Evolutionary conservation across 1,140 invertebrate genomes (phyloP).

Genomic region (Hypothenemus hampei): DNA sequence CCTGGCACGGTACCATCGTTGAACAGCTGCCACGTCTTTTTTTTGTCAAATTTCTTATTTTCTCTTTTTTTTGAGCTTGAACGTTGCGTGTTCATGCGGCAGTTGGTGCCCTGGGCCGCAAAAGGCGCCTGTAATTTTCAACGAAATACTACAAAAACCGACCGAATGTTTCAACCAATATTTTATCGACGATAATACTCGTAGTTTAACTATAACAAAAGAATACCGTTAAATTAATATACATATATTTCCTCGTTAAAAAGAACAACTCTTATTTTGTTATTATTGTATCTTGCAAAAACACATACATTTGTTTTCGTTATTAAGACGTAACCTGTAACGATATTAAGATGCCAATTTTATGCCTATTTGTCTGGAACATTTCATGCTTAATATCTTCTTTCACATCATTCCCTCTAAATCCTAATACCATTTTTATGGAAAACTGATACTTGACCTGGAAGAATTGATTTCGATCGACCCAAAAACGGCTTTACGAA

Average conservation of each 20-base stretch:
- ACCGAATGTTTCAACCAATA: too few relatives aligned
- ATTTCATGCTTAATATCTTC: neutral
- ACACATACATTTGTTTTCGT: too few relatives aligned
- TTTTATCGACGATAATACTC: too few relatives aligned
- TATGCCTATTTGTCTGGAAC: neutral
- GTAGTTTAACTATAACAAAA: too few relatives aligned
- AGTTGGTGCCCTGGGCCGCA: neutral
- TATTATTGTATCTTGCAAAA: too few relatives aligned
- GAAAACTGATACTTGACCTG: neutral
- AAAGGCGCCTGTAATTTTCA: neutral
- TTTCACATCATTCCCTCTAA: neutral
- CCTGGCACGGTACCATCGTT: neutral
- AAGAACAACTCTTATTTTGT: too few relatives aligned
- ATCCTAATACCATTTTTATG: neutral
- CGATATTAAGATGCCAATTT: neutral
- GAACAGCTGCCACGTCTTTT: neutral
- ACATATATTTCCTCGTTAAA: too few relatives aligned
- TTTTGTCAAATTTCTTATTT: neutral
- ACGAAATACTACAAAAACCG: too few relatives aligned
- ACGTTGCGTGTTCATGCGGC: neutral
- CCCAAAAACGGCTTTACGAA: neutral
- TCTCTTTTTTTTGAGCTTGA: neutral
- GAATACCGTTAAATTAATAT: too few relatives aligned
- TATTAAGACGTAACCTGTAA: neutral
- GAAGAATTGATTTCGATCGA: neutral